These are phyloP conservation scores for Alouatta palliata DNA, from an alignment of 2,113 vertebrate genomes.

Conservation along the genomic window DNA sequence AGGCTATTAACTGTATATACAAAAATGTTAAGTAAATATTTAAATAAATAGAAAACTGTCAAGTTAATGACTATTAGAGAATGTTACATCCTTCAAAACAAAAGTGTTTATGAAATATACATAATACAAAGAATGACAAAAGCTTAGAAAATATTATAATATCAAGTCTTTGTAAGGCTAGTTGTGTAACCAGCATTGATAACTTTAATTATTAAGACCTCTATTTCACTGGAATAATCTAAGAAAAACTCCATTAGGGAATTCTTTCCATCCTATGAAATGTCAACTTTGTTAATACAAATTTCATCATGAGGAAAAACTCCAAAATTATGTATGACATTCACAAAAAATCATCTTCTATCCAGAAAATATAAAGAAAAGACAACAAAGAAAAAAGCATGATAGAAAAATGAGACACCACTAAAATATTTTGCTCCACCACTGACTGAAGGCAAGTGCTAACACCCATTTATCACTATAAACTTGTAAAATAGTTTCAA, in stretches of 20 bases:
- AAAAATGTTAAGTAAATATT: background rate
- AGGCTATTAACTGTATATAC: background rate
- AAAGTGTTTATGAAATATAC: background rate
- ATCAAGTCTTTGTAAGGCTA: background rate
- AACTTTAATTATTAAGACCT: background rate
- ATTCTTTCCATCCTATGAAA: background rate
- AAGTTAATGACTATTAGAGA: background rate
- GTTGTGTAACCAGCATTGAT: background rate
- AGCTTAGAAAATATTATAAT: background rate
- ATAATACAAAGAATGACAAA: background rate
- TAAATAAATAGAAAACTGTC: background rate
- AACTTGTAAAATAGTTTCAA: background rate
- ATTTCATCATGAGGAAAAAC: background rate
- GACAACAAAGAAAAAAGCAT: background rate
- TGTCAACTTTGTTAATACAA: background rate
- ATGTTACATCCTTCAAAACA: background rate
- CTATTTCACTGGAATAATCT: background rate
- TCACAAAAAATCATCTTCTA: background rate
- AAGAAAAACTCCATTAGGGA: background rate
- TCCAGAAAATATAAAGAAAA: background rate
- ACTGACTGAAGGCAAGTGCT: background rate
- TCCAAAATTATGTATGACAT: background rate
- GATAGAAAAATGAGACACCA: background rate
- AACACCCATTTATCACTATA: background rate
- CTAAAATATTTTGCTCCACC: background rate